Evolutionary conservation across 2,797 vertebrate species (phyloP).

Genomic region (Neosilurus hyrtlii): DNA sequence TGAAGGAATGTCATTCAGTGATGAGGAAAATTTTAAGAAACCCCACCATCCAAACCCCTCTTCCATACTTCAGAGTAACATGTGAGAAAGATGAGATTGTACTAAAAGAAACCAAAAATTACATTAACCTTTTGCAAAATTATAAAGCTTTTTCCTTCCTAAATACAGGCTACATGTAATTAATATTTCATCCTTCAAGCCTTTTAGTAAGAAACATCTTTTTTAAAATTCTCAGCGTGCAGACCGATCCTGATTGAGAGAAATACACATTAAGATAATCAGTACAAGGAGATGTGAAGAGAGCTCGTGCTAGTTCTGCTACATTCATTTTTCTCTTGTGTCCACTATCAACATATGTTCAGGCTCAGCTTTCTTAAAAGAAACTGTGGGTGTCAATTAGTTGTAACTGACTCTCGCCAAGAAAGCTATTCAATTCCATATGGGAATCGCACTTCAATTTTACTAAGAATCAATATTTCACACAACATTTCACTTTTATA

Average conservation of each 20-base stretch:
- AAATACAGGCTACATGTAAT: neutral
- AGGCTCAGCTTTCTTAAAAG: slow-evolving; percentile 41
- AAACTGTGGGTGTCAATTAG: slow-evolving; percentile 52
- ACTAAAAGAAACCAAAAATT: neutral
- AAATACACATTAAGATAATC: slow-evolving; percentile 42
- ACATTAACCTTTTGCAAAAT: neutral
- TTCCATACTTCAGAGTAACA: neutral
- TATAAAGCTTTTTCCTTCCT: neutral
- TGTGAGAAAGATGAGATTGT: neutral
- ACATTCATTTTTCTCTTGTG: slow-evolving; percentile 46
- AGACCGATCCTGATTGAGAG: slow-evolving; percentile 18
- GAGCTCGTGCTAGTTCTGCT: slow-evolving; percentile 31
- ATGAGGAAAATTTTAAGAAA: neutral
- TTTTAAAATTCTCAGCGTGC: neutral
- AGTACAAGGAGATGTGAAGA: slow-evolving; percentile 35
- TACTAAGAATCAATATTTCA: slow-evolving; percentile 31
- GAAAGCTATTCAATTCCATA: slow-evolving; percentile 44
- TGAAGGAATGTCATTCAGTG: neutral
- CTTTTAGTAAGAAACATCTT: neutral
- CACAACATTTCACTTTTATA: slow-evolving; percentile 19
- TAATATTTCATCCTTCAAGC: slow-evolving; percentile 15
- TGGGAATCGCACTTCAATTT: slow-evolving; percentile 46
- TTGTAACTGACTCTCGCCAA: slow-evolving; percentile 45
- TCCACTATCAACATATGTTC: slow-evolving; percentile 51
- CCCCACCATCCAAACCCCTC: neutral